Evolutionary conservation across 1,140 invertebrate genomes (phyloP).

Genomic region (Bicyclus anynana): DNA sequence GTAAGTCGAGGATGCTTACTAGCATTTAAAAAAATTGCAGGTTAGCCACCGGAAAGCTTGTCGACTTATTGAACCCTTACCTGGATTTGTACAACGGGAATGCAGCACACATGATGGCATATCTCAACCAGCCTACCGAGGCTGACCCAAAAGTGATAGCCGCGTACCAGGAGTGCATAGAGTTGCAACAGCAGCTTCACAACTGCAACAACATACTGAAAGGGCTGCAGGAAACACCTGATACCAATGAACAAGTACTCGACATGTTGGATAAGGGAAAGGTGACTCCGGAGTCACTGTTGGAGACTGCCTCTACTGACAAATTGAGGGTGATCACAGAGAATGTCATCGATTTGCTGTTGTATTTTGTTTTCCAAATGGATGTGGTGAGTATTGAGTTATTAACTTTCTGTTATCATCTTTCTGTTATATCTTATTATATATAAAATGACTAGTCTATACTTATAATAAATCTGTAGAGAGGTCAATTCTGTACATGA

Average conservation of each 20-base stretch:
- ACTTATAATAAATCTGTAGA: too few species aligned
- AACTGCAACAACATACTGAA: constrained; percentile 66
- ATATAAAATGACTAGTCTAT: too few species aligned
- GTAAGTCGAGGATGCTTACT: too few species aligned
- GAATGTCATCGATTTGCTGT: constrained; percentile 87
- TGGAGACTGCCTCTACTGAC: constrained; percentile 82
- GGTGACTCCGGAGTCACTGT: constrained; percentile 66
- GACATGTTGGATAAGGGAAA: constrained; percentile 46
- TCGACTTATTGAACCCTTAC: constrained; percentile 85
- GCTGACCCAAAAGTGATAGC: constrained; percentile 84
- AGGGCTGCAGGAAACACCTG: constrained; percentile 46
- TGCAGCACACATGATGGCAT: constrained; percentile 88
- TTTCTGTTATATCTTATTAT: too few species aligned
- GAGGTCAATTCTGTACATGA: too few species aligned
- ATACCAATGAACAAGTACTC: constrained; percentile 42
- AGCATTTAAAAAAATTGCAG: constrained; percentile 75
- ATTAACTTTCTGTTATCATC: too few species aligned
- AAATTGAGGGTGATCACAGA: constrained; percentile 89
- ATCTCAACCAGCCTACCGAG: constrained; percentile 83
- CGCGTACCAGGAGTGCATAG: constrained; percentile 85
- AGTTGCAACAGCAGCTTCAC: constrained; percentile 70
- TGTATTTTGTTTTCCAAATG: constrained; percentile 83
- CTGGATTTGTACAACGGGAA: constrained; percentile 87
- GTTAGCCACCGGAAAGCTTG: constrained; percentile 88
- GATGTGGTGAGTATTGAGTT: constrained; percentile 47